Conservation (phyloP, 2,888 invertebrate species). For the Schizotus pectinicornis region DNA sequence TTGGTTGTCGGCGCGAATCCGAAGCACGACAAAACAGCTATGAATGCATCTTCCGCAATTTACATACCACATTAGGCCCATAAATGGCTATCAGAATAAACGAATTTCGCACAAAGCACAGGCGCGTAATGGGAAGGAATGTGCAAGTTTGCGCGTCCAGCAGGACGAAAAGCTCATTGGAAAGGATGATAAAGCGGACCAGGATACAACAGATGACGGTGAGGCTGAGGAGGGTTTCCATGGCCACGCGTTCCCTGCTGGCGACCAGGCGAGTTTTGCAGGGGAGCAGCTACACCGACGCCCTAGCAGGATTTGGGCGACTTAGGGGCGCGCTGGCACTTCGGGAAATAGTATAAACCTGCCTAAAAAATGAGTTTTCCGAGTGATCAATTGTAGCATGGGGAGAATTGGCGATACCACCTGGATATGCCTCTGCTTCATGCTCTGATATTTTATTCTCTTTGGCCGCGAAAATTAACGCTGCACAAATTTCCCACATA, state of each 20-base stretch:
- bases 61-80: slow-evolving; percentile 36
- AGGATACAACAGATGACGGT: slow-evolving; percentile 50
- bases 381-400: slow-evolving; percentile 46
- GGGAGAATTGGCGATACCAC: slow-evolving; percentile 17
- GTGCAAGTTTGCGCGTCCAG: slow-evolving; percentile 43
- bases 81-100: slow-evolving; percentile 36
- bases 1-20: too few relatives aligned
- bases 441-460: background rate
- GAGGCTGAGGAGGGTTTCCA: slow-evolving; percentile 49
- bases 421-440: background rate
- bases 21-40: slow-evolving; percentile 13
- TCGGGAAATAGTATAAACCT: slow-evolving; percentile 41
- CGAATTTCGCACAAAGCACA: slow-evolving; percentile 35
- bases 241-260: slow-evolving; percentile 46
- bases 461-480: background rate
- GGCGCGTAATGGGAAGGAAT: slow-evolving; percentile 39
- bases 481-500: too few relatives aligned
- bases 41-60: slow-evolving; percentile 29
- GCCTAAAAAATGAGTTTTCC: slow-evolving; percentile 46
- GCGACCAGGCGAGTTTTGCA: slow-evolving; percentile 32
- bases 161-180: slow-evolving; percentile 44
- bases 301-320: slow-evolving; percentile 32
- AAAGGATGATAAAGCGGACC: slow-evolving; percentile 44
- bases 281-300: background rate
- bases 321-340: slow-evolving; percentile 36